These are phyloP conservation scores for Hystrix brachyura DNA, from an alignment of 2,113 vertebrate genomes.

Conservation along the genomic window DNA sequence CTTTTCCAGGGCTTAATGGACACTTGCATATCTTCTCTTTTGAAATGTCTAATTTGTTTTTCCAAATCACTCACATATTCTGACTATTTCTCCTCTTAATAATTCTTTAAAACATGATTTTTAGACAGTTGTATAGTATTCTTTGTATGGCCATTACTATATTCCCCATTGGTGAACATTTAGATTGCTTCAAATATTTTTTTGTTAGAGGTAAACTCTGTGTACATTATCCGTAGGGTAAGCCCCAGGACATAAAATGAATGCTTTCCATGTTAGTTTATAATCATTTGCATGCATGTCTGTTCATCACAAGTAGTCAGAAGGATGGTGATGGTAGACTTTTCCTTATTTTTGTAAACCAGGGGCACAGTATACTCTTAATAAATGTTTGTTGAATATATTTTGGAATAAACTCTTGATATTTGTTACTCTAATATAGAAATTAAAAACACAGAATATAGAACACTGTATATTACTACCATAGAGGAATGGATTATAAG, in stretches of 20 bases:
- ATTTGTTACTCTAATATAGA: slow-evolving; percentile 6
- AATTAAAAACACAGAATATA: slow-evolving; percentile 28
- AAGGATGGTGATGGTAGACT: background rate
- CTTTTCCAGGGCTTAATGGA: background rate
- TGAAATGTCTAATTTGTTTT: slow-evolving; percentile 27
- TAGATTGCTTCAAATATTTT: background rate
- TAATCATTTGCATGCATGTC: background rate
- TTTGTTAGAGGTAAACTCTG: background rate
- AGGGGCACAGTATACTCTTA: background rate
- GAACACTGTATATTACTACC: background rate
- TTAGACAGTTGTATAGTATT: background rate
- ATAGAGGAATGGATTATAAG: background rate
- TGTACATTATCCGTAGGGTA: background rate
- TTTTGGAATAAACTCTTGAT: background rate
- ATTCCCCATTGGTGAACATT: background rate
- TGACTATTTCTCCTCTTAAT: background rate
- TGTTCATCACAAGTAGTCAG: background rate
- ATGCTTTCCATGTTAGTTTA: background rate
- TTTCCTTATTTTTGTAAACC: background rate
- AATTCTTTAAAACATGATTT: slow-evolving; percentile 37
- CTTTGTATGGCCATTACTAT: background rate
- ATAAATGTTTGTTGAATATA: background rate
- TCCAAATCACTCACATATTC: background rate
- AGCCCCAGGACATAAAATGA: slow-evolving; percentile 45
- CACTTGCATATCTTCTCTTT: background rate